Conservation (phyloP, 2,113 vertebrate genomes). For the Grallaria varia region DNA sequence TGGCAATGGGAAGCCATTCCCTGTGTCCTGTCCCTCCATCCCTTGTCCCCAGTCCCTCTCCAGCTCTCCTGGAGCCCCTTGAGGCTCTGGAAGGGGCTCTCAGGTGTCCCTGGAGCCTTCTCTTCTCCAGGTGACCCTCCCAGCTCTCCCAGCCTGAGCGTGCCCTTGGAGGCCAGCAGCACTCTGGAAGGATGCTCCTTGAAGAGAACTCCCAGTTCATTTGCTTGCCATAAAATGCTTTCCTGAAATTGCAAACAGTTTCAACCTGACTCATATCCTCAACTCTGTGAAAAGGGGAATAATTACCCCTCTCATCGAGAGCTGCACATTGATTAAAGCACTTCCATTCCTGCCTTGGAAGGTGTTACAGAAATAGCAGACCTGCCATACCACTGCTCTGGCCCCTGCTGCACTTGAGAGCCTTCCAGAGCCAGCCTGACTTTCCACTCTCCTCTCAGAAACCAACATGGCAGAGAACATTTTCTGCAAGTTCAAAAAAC, state of each 20-base stretch:
- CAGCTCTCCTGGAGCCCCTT: background rate
- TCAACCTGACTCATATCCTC: background rate
- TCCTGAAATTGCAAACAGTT: too few relatives aligned
- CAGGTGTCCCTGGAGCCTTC: background rate
- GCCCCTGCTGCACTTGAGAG: background rate
- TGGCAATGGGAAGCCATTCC: background rate
- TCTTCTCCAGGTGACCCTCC: background rate
- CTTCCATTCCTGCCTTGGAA: background rate
- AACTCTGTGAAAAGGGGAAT: background rate
- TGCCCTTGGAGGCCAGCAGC: background rate
- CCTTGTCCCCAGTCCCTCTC: background rate
- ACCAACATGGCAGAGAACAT: background rate
- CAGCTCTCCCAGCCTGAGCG: background rate
- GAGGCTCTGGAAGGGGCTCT: background rate
- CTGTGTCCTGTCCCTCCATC: background rate
- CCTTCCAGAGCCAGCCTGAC: background rate
- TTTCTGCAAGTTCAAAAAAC: background rate
- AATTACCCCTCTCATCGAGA: background rate
- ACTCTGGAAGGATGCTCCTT: accelerated
- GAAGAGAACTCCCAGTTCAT: background rate
- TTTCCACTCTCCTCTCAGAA: background rate
- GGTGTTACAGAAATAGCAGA: background rate
- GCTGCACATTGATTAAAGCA: background rate
- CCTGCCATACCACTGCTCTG: background rate
- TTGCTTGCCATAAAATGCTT: background rate